Percentiles rank a stretch among this genome's conserved stretches.
phyloP scores from a whole-genome alignment of 2,797 vertebrate species.

The Anolis apletophallus region DNA sequence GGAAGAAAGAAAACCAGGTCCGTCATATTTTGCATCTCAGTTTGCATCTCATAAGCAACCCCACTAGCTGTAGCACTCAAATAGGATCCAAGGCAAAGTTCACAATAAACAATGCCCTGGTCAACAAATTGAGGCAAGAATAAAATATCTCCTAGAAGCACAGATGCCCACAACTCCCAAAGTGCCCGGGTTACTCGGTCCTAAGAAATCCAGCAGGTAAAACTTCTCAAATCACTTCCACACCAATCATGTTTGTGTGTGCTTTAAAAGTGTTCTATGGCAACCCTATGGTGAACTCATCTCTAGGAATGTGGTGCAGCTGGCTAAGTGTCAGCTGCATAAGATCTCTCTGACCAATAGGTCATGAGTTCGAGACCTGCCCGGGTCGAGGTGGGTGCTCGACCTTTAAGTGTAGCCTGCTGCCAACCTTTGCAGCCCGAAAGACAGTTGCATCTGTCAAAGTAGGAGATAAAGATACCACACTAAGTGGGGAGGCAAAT shows the following conservation, averaged over 20 bases:
- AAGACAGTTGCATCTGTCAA: too few species aligned
- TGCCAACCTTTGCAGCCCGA: too few species aligned
- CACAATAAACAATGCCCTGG: not conserved
- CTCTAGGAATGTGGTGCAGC: too few species aligned
- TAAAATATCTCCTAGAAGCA: not conserved
- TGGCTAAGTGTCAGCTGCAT: too few species aligned
- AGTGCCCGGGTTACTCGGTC: not conserved
- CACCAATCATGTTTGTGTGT: not conserved
- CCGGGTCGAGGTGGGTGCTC: too few species aligned
- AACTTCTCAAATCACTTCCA: not conserved
- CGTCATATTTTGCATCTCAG: not conserved
- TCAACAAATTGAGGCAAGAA: not conserved
- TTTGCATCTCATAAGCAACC: not conserved
- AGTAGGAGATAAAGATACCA: too few species aligned
- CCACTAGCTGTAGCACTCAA: not conserved
- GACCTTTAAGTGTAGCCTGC: too few species aligned
- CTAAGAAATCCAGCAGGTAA: slow-evolving; percentile 1
- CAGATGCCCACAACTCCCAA: not conserved
- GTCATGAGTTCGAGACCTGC: too few species aligned
- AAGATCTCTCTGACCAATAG: too few species aligned
- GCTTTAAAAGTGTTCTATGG: too few species aligned
- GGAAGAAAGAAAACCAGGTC: not conserved
- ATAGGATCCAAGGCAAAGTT: not conserved
- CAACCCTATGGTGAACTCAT: too few species aligned
- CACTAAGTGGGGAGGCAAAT: too few species aligned